These are phyloP conservation scores for Clusia tigrina DNA, from an alignment of 2,888 invertebrate genomes.

Conservation along the genomic window DNA sequence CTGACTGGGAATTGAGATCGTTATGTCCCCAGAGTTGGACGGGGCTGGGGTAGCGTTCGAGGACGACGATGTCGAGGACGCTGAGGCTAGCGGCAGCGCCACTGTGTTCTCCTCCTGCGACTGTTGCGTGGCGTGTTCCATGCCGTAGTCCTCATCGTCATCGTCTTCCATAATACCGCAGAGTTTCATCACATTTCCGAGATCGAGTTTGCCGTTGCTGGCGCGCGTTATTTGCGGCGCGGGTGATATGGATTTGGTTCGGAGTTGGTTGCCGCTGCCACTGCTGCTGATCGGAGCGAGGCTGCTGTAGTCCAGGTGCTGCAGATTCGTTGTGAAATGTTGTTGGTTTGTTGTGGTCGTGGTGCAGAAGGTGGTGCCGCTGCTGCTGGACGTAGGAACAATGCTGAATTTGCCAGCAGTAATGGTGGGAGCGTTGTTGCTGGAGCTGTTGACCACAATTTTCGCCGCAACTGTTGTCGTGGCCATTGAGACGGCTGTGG, in stretches of 20 bases:
- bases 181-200: conserved; percentile 78
- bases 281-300: conserved; percentile 8
- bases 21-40: conserved; percentile 51
- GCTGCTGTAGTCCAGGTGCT: not conserved
- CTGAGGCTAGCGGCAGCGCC: conserved; percentile 18
- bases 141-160: conserved; percentile 70
- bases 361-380: conserved; percentile 33
- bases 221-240: conserved; percentile 54
- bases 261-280: conserved; percentile 23
- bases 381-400: conserved; percentile 33
- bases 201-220: conserved; percentile 68
- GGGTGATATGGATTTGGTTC: conserved; percentile 44
- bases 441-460: not conserved
- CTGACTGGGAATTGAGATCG: conserved; percentile 65
- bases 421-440: conserved; percentile 26
- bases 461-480: conserved; percentile 28
- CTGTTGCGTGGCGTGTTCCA: conserved; percentile 47
- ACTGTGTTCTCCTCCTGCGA: conserved; percentile 4
- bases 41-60: conserved; percentile 28
- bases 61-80: conserved; percentile 26
- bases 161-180: conserved; percentile 76
- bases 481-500: conserved; percentile 29
- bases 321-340: not conserved
- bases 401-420: conserved; percentile 18
- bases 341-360: conserved; percentile 28